Evolutionary conservation across 2,113 vertebrate genomes (phyloP).

Genomic region (Eptesicus fuscus): DNA sequence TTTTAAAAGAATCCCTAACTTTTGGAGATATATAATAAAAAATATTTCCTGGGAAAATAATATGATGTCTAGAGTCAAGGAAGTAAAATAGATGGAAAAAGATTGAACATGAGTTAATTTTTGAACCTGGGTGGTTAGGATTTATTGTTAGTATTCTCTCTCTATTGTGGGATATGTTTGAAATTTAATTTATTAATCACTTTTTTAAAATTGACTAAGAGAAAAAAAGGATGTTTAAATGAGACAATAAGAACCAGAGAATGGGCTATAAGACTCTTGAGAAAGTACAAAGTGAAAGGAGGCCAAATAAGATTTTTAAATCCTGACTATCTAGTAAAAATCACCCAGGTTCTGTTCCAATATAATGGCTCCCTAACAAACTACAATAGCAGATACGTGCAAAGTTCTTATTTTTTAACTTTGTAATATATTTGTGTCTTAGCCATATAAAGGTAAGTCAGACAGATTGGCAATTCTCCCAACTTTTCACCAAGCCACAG

Average conservation of each 20-base stretch:
- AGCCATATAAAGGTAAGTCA: background rate
- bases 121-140: background rate
- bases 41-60: conserved; percentile 1
- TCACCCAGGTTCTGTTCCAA: background rate
- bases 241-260: background rate
- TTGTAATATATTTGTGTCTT: background rate
- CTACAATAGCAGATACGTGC: background rate
- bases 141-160: background rate
- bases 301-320: background rate
- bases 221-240: background rate
- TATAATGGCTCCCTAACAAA: background rate
- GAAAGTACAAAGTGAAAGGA: background rate
- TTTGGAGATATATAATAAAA: background rate
- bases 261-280: background rate
- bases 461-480: background rate
- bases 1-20: background rate
- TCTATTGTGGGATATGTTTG: background rate
- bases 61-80: background rate
- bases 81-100: background rate
- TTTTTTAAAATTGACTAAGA: background rate
- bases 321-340: background rate
- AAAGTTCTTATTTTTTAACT: conserved; percentile 1
- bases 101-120: background rate
- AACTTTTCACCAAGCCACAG: background rate
- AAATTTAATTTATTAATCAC: background rate